phyloP scores from a whole-genome alignment of 2,888 invertebrate species.

The Micoletzkya japonica region DNA sequence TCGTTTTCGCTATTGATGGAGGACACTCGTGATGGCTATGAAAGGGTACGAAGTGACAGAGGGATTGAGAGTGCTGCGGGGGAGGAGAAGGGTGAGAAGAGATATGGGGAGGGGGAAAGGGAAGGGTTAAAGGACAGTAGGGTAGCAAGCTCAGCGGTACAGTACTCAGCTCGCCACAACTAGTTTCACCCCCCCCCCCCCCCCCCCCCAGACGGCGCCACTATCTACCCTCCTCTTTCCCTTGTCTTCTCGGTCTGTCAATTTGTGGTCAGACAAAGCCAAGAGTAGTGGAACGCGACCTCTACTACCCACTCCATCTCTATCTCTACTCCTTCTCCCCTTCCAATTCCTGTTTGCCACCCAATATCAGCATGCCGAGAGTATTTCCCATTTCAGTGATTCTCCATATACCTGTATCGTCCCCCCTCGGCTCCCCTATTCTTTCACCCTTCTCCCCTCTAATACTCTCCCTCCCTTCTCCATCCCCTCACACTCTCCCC shows the following conservation, averaged over 20 bases:
- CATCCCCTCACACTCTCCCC: background rate
- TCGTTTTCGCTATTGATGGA: background rate
- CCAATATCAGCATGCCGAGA: too few relatives aligned
- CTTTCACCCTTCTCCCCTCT: background rate
- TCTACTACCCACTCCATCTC: background rate
- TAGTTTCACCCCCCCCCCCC: constrained; percentile 11
- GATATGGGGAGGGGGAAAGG: too few relatives aligned
- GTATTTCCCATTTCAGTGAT: too few relatives aligned
- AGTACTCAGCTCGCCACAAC: background rate
- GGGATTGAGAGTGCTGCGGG: too few relatives aligned
- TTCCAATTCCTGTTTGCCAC: background rate
- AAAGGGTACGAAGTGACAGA: too few relatives aligned
- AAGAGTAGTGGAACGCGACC: background rate
- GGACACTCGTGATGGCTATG: constrained; percentile 3
- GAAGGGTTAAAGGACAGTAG: too few relatives aligned
- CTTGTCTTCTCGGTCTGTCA: background rate
- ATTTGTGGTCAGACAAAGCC: background rate
- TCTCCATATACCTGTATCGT: background rate
- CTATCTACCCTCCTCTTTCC: background rate
- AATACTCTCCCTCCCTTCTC: background rate
- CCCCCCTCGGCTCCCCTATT: background rate
- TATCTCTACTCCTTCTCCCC: background rate
- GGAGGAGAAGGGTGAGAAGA: too few relatives aligned
- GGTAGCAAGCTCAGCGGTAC: too few relatives aligned
- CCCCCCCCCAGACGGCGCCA: background rate